Conservation (phyloP, 2,113 vertebrate genomes). For the Pseudopodoces humilis region DNA sequence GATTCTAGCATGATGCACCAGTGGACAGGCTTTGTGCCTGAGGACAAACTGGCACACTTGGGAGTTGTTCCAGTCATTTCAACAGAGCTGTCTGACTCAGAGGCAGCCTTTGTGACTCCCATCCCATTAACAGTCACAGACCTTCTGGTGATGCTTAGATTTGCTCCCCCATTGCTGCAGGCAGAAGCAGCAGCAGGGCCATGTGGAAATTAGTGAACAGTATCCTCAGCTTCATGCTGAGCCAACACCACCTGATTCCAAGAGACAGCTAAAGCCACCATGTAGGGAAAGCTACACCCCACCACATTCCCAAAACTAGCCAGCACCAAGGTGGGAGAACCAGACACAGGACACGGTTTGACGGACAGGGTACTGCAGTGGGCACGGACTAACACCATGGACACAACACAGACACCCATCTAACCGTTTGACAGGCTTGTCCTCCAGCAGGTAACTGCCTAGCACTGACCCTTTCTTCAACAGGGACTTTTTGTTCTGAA, state of each 20-base stretch:
- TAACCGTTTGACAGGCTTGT: slow-evolving; percentile 77
- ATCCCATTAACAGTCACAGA: neutral
- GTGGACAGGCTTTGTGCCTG: neutral
- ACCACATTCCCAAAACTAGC: neutral
- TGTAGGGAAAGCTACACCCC: neutral
- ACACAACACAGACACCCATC: slow-evolving; percentile 53
- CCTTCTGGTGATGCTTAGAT: neutral
- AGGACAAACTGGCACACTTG: neutral
- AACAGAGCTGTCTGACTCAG: neutral
- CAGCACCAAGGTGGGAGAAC: neutral
- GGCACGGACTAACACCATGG: neutral
- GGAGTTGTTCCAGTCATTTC: neutral
- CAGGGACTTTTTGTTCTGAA: slow-evolving; percentile 67
- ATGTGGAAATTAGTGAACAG: neutral
- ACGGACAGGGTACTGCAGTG: neutral
- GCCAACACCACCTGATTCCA: neutral
- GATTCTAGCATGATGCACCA: neutral
- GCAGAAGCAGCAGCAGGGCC: neutral
- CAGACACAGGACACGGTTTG: neutral
- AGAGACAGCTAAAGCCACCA: neutral
- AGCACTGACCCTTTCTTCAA: slow-evolving; percentile 82
- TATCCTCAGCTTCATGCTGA: neutral
- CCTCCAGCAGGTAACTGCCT: slow-evolving; percentile 76
- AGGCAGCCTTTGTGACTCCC: neutral
- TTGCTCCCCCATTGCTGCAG: neutral